Conservation (phyloP, 2,888 invertebrate species). For the Chrysotoxum bicinctum region DNA sequence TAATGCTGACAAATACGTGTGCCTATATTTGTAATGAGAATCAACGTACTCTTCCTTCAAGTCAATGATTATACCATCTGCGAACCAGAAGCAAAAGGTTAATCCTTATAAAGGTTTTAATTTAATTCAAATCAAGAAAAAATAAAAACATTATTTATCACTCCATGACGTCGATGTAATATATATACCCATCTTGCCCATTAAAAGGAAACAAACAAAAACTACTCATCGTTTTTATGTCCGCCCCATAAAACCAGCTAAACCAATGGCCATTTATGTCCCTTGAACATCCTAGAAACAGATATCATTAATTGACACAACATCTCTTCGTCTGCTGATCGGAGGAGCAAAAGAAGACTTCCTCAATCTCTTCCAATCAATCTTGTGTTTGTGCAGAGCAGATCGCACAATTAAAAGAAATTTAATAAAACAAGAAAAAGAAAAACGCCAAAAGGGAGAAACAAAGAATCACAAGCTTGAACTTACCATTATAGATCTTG, state of each 20-base stretch:
- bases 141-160: conserved; percentile 4
- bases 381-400: conserved; percentile 24
- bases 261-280: conserved; percentile 47
- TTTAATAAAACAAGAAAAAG: conserved; percentile 26
- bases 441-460: background rate
- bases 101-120: conserved; percentile 23
- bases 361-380: conserved; percentile 64
- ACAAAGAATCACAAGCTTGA: conserved; percentile 43
- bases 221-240: background rate
- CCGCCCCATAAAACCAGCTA: conserved; percentile 40
- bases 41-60: background rate
- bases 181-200: background rate
- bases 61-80: background rate
- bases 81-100: background rate
- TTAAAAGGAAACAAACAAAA: background rate
- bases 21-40: conserved; percentile 8
- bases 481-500: conserved; percentile 59
- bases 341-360: conserved; percentile 29
- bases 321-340: conserved; percentile 28
- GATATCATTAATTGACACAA: conserved; percentile 65
- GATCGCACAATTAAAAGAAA: conserved; percentile 66
- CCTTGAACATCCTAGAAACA: conserved; percentile 48
- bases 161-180: background rate
- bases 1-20: conserved; percentile 28
- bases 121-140: conserved; percentile 14